phyloP scores from a whole-genome alignment of 2,797 vertebrate species.

The Coccyzus lansbergi region DNA sequence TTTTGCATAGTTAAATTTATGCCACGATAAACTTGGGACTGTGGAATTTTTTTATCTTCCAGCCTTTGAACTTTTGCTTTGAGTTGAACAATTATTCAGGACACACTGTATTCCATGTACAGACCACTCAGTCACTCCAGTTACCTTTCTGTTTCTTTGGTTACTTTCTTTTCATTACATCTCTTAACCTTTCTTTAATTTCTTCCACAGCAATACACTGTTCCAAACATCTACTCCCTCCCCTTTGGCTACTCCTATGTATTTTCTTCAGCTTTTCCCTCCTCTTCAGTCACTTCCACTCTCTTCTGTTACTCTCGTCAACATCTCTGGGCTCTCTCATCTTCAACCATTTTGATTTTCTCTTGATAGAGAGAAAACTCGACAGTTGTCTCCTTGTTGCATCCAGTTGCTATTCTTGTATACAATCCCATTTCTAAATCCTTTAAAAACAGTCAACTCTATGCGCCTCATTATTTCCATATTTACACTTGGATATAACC shows the following conservation, averaged over 20 bases:
- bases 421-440: background rate
- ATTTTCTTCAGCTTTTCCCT: background rate
- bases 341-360: background rate
- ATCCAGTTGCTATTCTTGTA: background rate
- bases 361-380: background rate
- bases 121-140: background rate
- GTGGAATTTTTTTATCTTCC: background rate
- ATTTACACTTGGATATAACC: background rate
- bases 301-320: conserved; percentile 11
- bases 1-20: conserved; percentile 47
- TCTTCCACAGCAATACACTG: background rate
- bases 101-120: background rate
- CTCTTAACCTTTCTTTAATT: background rate
- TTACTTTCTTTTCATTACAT: background rate
- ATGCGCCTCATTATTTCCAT: background rate
- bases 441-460: background rate
- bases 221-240: background rate
- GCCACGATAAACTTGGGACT: background rate
- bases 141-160: background rate
- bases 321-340: background rate
- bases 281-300: conserved; percentile 24
- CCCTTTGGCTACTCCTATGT: background rate
- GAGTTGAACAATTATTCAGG: background rate
- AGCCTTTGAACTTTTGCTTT: background rate
- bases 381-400: background rate